Conservation (phyloP, 2,113 vertebrate species). For the Cairina moschata region DNA sequence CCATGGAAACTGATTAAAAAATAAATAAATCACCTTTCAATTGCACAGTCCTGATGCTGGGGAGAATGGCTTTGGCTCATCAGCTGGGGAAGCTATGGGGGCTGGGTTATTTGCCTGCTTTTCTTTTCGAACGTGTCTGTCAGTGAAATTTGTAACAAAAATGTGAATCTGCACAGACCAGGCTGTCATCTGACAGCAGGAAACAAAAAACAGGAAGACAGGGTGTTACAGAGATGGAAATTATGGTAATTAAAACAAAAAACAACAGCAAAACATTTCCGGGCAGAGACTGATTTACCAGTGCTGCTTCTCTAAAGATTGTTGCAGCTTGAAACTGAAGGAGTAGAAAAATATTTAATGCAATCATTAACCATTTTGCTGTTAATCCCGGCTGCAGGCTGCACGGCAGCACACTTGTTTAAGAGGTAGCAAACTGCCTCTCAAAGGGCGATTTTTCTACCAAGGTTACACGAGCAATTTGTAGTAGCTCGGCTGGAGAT, state of each 20-base stretch:
- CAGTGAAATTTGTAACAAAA: background rate
- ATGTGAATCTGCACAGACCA: background rate
- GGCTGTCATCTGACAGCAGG: background rate
- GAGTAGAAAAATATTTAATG: background rate
- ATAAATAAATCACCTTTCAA: background rate
- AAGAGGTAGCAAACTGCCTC: background rate
- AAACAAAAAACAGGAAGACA: background rate
- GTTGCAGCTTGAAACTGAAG: background rate
- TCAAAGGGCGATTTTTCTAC: background rate
- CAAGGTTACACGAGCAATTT: background rate
- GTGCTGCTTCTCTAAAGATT: background rate
- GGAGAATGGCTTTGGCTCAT: background rate
- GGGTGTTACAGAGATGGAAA: constrained; percentile 3
- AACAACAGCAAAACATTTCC: background rate
- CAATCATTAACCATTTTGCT: background rate
- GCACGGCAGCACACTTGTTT: accelerated
- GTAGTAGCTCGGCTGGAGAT: background rate
- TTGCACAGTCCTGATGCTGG: background rate
- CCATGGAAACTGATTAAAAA: background rate
- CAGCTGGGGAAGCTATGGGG: background rate
- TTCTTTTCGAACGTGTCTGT: background rate
- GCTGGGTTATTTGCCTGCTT: background rate
- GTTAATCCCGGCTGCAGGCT: background rate
- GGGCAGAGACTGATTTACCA: background rate
- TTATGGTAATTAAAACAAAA: background rate